Conservation (phyloP, 53 echinoderm and acorn worm species). For the Luidia sarsii region DNA sequence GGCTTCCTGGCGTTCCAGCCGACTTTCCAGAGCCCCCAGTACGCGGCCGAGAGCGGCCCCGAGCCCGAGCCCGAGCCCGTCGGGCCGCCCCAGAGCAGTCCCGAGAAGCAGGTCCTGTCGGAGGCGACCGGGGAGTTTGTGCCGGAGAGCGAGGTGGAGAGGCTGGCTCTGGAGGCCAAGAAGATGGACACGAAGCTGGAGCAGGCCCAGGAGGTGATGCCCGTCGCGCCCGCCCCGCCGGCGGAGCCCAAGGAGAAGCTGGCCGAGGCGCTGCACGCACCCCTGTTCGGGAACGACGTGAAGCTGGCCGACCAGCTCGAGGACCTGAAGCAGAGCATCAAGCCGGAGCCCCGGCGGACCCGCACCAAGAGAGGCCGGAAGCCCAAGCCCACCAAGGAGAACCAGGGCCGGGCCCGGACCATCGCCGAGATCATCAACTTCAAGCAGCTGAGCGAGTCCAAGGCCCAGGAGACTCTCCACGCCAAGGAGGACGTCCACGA, state of each 20-base stretch:
- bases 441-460: constrained; percentile 19
- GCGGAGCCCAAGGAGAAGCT: constrained; percentile 10
- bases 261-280: neutral
- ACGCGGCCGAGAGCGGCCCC: neutral
- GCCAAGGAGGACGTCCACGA: constrained; percentile 25
- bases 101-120: constrained; percentile 45
- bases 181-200: constrained; percentile 44
- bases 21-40: constrained; percentile 10
- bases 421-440: constrained; percentile 47
- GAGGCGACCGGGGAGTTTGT: constrained; percentile 55
- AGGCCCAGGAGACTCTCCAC: constrained; percentile 18
- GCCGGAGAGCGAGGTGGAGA: constrained; percentile 51
- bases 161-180: constrained; percentile 41
- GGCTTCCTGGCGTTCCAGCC: neutral
- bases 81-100: neutral
- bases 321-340: constrained; percentile 30
- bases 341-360: constrained; percentile 34
- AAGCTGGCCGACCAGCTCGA: constrained; percentile 12
- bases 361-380: constrained; percentile 40
- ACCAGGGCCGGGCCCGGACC: constrained; percentile 44
- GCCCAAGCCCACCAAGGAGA: constrained; percentile 52
- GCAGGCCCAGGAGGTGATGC: constrained; percentile 4
- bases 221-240: neutral
- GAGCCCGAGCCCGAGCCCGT: neutral
- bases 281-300: constrained; percentile 8